Evolutionary conservation across 2,113 vertebrate species (phyloP).

Genomic region (Chamaea fasciata): DNA sequence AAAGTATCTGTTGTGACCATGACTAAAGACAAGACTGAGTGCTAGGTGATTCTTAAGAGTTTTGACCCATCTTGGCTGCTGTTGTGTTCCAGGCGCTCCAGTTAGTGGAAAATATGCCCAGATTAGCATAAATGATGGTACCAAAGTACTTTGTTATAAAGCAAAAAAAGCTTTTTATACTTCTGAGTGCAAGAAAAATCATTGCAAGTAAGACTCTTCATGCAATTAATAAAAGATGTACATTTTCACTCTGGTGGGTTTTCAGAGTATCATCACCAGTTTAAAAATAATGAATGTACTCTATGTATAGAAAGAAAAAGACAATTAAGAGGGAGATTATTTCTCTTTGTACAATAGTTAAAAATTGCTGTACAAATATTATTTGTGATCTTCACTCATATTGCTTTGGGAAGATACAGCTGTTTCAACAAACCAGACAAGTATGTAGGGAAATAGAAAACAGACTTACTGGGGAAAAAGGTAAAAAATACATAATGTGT

Average conservation of each 20-base stretch:
- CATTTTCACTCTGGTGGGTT: neutral
- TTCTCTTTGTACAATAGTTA: conserved; percentile 48
- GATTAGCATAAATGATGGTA: neutral
- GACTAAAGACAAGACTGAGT: neutral
- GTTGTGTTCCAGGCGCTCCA: neutral
- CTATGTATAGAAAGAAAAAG: neutral
- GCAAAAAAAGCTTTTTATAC: neutral
- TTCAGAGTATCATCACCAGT: neutral
- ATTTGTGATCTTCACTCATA: conserved; percentile 10
- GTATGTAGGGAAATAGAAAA: conserved; percentile 25
- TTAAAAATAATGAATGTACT: neutral
- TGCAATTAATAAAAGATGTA: neutral
- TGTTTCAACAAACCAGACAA: conserved; percentile 52
- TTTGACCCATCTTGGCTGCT: neutral
- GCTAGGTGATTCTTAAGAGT: neutral
- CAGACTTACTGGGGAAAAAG: neutral
- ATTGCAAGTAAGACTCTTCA: neutral
- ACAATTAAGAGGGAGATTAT: conserved; percentile 21
- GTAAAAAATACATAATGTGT: neutral
- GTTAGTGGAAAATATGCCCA: neutral
- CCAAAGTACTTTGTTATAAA: neutral
- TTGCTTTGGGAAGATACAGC: conserved; percentile 12
- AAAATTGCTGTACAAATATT: conserved; percentile 57
- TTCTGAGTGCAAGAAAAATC: neutral
- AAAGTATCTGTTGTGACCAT: neutral